Evolutionary conservation across 2,888 invertebrate genomes (phyloP), one percentile per base, ranked within the genome.

Genomic region (Thecophora atra): DNA sequence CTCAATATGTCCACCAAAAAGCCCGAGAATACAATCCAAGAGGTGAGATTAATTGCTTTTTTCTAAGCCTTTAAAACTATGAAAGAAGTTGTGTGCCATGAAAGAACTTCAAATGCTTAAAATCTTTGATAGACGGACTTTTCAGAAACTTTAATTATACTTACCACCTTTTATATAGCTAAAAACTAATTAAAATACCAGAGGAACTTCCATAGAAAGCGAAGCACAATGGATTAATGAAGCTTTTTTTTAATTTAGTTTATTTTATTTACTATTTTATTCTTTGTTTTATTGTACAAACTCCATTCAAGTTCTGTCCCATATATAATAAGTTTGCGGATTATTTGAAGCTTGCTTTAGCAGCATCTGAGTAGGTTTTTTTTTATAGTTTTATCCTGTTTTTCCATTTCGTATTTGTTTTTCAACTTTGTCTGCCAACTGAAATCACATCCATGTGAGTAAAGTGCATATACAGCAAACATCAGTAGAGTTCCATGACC

Each of bases 1-100:
- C 90, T 98, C 74, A 96, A 95, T 87, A 90, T 97, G 80, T 96
- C 96, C 70, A 93, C 95, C 69, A 96, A 95, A 89, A 96, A 97
- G 84, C 94, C 94, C 73, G 96, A 97, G 86, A 91, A 91, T 78
- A 92, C 94, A 79, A 91, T 97, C 83, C 94, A 96, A 89, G 97
- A 97, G 93, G 97, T 96, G 85, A 85, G 88, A 81, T 58, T n/a
- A n/a, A n/a, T n/a, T n/a, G n/a, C n/a, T n/a, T n/a, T n/a, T n/a
- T n/a, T n/a, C n/a, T n/a, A n/a, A n/a, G n/a, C n/a, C n/a, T n/a
- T n/a, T n/a, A 15, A 44, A 21, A n/a, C 19, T 7, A 26, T 6
- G 37, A 2, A 37, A 37, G 37, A 30, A 37, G 6, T 8, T 37
- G 6, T 37, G 37, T 8, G 11, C 37, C 11, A 37, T 8, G 37